Evolutionary conservation across 2,797 vertebrate genomes (phyloP), one percentile per base, ranked within the genome.

Genomic region (Brotogeris chrysoptera): DNA sequence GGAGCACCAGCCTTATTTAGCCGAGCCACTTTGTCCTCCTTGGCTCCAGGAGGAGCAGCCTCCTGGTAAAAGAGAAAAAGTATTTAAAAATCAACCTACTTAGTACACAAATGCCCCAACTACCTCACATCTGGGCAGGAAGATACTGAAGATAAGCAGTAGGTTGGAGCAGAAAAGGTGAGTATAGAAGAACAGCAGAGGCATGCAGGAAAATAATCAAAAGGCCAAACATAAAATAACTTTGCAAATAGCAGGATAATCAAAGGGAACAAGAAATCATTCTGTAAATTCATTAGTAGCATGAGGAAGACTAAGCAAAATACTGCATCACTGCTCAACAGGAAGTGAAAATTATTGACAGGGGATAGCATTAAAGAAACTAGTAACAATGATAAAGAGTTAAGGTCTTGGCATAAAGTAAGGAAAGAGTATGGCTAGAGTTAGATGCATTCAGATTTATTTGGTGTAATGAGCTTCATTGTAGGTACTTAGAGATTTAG

Each of bases 261-360:
- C 79, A 85, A 92, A 89, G 32, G 38, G 25, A 94, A 93, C 64
- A 74, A 78, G 87, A 95, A 95, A 92, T 91, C 34, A 61, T 86
- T 88, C 85, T 61, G 72, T 88, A 90, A 92, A 95, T 86, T 94
- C 76, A 76, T 95, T 95, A 95, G 72, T 15, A 88, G 79, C 82
- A 83, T 86, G 82, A 83, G 11, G 76, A 91, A 88, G 72, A 83
- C 87, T 88, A 83, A 95, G 73, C 76, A 93, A 96, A 95, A 90
- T 71, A 92, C 41, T 80, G 85, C 52, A 91, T 91, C 44, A 36
- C 57, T 88, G 44, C 72, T 83, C 32, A 83, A 71, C 69, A 87
- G 65, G 69, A 68, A 92, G 39, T 64, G 64, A 89, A 91, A 89
- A 80, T 74, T 93, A 94, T 68, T 93, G 85, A 80, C 49, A 49